These are phyloP conservation scores for Brachypterus glaber DNA, from an alignment of 2,888 invertebrate species.

Conservation along the genomic window DNA sequence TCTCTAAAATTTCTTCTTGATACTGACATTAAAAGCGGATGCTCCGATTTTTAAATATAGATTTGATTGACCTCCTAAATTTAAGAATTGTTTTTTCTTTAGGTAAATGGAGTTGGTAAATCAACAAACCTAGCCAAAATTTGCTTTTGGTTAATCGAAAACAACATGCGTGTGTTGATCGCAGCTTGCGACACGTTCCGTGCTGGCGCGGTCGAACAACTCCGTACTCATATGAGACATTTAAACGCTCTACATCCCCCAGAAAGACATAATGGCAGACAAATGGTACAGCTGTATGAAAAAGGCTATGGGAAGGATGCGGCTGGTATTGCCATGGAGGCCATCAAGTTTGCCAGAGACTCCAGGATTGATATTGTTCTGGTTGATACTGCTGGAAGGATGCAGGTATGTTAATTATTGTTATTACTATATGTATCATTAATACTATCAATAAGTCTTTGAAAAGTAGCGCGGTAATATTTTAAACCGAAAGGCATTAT, in stretches of 20 bases:
- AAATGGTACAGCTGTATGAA: conserved; percentile 93
- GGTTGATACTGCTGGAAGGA: conserved; percentile 98
- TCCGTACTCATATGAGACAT: conserved; percentile 88
- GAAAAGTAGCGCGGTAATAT: too few species aligned
- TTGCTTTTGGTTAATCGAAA: conserved; percentile 98
- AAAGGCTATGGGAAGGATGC: conserved; percentile 98
- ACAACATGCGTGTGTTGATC: conserved; percentile 88
- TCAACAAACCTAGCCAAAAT: conserved; percentile 99
- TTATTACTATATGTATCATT: too few species aligned
- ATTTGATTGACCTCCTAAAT: conserved; percentile 6
- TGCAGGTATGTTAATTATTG: conserved; percentile 66
- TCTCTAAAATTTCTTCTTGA: background rate
- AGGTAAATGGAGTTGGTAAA: conserved; percentile 91
- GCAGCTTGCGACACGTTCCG: conserved; percentile 99
- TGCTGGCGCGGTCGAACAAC: conserved; percentile 97
- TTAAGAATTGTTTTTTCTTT: conserved; percentile 18
- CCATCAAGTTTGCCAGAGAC: conserved; percentile 81
- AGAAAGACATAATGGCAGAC: conserved; percentile 54
- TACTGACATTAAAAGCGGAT: background rate
- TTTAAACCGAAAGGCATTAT: background rate
- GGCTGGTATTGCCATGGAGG: conserved; percentile 96
- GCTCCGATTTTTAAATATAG: conserved; percentile 4
- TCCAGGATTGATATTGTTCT: conserved; percentile 80
- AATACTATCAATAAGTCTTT: too few species aligned
- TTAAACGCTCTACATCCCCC: conserved; percentile 90